Base-by-base conservation (phyloP, 2,888 invertebrate species). In the Caradrina clavipalpis region DNA sequence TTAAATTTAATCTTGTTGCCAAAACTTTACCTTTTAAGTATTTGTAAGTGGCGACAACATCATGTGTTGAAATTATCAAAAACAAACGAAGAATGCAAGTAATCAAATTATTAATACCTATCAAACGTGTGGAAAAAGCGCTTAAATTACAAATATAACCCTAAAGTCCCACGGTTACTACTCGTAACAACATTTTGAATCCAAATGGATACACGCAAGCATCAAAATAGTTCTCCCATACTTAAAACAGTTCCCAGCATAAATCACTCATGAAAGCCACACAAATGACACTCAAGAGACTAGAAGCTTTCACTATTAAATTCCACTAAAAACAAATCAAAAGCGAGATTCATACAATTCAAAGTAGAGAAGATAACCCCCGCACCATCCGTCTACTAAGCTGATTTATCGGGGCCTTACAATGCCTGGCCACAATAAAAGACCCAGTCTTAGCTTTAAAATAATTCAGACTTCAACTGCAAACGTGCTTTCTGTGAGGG, bases 381-480 rank as follows among this genome's bases (percentile, higher is more conserved):
- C 84, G 87, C 85, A 83, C 91, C 92, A 92, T 93, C 93, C 91
- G 91, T 91, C 92, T 84, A 76, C 88, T 94, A 93, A 95, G 95
- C 94, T 95, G 95, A 95, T 95, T 95, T 95, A 95, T 92, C 84
- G 90, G 75, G 86, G 88, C 86, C 90, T 91, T 88, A 93, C 92
- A 91, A 92, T 91, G 88, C 83, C 83, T 73, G 79, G 86, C 89
- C 86, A 91, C 91, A 90, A 92, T 93, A 93, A 93, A 92, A 93
- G 94, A 92, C 89, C 90, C 87, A 82, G 86, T 88, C 88, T 84
- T 79, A 86, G 92, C 91, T 92, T 93, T 93, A 92, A 94, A 93
- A 94, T 93, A 92, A 94, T 93, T 92, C 92, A 92, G 85, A 82
- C 86, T 92, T 91, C 90, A 90, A 90, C 90, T 93, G 89, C 91